Conservation (phyloP, 2,797 vertebrate genomes). For the Percopsis omiscomaycus region DNA sequence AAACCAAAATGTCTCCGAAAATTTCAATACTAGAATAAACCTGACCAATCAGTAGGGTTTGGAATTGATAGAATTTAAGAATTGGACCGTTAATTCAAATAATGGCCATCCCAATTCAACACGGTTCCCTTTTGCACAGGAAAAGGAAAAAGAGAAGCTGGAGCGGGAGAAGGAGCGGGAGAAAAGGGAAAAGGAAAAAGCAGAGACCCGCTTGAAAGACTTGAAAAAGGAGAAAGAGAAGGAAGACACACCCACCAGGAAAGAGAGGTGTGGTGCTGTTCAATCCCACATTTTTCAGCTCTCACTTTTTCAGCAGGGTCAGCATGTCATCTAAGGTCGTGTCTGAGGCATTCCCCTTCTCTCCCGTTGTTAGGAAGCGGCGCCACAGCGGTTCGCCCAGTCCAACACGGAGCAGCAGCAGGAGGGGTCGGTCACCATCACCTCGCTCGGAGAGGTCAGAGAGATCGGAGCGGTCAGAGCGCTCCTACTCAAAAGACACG, state of each 20-base stretch:
- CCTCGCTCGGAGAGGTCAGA: slow-evolving; percentile 88
- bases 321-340: too few relatives aligned
- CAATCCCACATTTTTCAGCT: neutral
- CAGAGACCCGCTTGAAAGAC: slow-evolving; percentile 87
- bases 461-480: slow-evolving; percentile 85
- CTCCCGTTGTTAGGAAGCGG: slow-evolving; percentile 82
- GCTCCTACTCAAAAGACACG: slow-evolving; percentile 90
- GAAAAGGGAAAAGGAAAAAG: slow-evolving; percentile 93
- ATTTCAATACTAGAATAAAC: too few relatives aligned
- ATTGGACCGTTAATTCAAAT: neutral
- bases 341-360: too few relatives aligned
- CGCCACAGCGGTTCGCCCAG: slow-evolving; percentile 92
- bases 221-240: slow-evolving; percentile 79
- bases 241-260: slow-evolving; percentile 87
- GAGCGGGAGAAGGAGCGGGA: slow-evolving; percentile 89
- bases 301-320: too few relatives aligned
- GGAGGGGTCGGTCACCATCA: slow-evolving; percentile 88
- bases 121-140: slow-evolving; percentile 69
- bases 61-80: too few relatives aligned
- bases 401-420: slow-evolving; percentile 86
- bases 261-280: slow-evolving; percentile 84
- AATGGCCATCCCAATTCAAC: neutral
- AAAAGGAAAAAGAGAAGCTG: slow-evolving; percentile 93
- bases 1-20: too few relatives aligned
- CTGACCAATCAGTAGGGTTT: too few relatives aligned